Conservation (phyloP, 2,113 vertebrate species). For the Mugil cephalus region DNA sequence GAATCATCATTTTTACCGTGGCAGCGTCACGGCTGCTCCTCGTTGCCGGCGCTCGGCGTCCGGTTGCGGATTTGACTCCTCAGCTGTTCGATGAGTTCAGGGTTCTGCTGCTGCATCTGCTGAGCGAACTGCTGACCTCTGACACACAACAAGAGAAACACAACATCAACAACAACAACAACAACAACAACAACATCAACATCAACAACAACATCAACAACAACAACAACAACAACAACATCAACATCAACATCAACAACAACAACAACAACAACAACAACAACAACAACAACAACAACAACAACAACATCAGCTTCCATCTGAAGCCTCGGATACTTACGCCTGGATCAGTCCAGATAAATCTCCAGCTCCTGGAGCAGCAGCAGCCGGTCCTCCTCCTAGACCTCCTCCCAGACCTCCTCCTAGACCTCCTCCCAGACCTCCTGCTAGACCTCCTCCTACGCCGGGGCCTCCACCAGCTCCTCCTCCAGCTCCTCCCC, state of each 20-base stretch:
- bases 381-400: conserved; percentile 54
- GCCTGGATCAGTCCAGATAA: conserved; percentile 95
- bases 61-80: conserved; percentile 94
- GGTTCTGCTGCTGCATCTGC: conserved; percentile 98
- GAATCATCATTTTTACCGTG: too few species aligned
- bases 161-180: not conserved
- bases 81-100: conserved; percentile 95
- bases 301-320: not conserved
- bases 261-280: not conserved
- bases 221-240: not conserved
- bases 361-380: conserved; percentile 84
- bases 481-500: not conserved
- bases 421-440: not conserved
- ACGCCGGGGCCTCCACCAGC: conserved; percentile 5
- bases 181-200: not conserved
- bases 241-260: too few species aligned
- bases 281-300: not conserved
- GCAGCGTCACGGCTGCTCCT: conserved; percentile 87
- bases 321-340: conserved; percentile 81
- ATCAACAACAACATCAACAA: not conserved
- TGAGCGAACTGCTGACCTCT: conserved; percentile 97
- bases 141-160: conserved; percentile 12
- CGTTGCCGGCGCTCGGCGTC: conserved; percentile 91
- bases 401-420: conserved; percentile 21
- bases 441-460: not conserved